Percentiles rank a stretch among this genome's conserved stretches.
Evolutionary conservation across 1,140 invertebrate species (phyloP).

Genomic region (Leptoteleia sp.): DNA sequence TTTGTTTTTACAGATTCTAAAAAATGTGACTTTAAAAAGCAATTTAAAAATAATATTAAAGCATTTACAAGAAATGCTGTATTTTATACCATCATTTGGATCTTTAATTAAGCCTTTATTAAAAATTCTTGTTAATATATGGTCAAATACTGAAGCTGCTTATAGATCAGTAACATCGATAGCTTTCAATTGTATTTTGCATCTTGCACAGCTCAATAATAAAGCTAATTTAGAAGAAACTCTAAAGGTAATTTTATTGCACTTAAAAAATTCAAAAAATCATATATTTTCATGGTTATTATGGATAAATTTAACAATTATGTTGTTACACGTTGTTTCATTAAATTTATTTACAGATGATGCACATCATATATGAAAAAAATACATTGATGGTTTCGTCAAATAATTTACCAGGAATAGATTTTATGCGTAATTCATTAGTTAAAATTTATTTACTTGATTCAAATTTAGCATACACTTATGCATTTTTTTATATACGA

Average conservation of each 20-base stretch:
- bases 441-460: slow-evolving; percentile 95
- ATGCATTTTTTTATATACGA: slow-evolving; percentile 97
- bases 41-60: slow-evolving; percentile 90
- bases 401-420: slow-evolving; percentile 92
- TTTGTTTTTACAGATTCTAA: slow-evolving; percentile 84
- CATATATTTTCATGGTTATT: too few species aligned
- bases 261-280: too few species aligned
- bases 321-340: too few species aligned
- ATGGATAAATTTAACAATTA: too few species aligned
- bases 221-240: slow-evolving; percentile 86
- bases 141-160: slow-evolving; percentile 92
- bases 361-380: slow-evolving; percentile 96
- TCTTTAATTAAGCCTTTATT: slow-evolving; percentile 88
- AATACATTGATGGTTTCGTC: slow-evolving; percentile 97
- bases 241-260: slow-evolving; percentile 86
- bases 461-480: slow-evolving; percentile 89
- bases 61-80: slow-evolving; percentile 93
- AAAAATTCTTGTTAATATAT: slow-evolving; percentile 89
- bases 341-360: slow-evolving; percentile 83
- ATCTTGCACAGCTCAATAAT: slow-evolving; percentile 87
- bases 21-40: slow-evolving; percentile 88
- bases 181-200: slow-evolving; percentile 92
- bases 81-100: slow-evolving; percentile 85
- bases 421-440: slow-evolving; percentile 97
- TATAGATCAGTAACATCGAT: slow-evolving; percentile 92